Evolutionary conservation across 2,888 invertebrate genomes (phyloP), one percentile per base, ranked within the genome.

Genomic region (Diplazon laetatorius): DNA sequence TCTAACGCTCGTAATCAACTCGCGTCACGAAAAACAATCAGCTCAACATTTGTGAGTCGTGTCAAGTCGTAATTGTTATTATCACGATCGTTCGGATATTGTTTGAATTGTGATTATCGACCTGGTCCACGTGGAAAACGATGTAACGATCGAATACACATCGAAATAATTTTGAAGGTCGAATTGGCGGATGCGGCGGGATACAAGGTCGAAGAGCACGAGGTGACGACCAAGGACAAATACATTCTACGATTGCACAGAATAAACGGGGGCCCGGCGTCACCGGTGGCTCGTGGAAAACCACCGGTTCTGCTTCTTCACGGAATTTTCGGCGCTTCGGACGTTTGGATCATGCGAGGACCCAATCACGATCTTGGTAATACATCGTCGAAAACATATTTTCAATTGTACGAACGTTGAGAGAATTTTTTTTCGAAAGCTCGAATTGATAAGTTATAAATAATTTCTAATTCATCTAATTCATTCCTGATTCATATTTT

Each of bases 181-280:
- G 84, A 86, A 48, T 71, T 85, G 18, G 86, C 84, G 42, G 71
- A 71, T 66, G 44, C 63, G 37, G 77, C 73, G 6, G 85, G 84
- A 55, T 86, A 86, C 60, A 35, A 76, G 18, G 85, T 68, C n/a
- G 85, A 86, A 72, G 84, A 84, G 59, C 84, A 85, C 65, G 78
- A 80, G n/a, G 80, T 86, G 3, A 82, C 80, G 12, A 86, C 86
- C 22, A 82, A 81, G 30, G 86, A 86, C 55, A 85, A 83, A n/a
- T 86, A 85, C 75, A 80, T 85, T 50, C 71, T 86, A 81, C 77
- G 80, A 50, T 42, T 84, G 14, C 85, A 86, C 70, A 82, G 86
- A 74, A 85, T 86, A n/a, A 75, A 82, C 2, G 82, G 85, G 14
- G 79, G 86, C 16, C 82, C 84, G 8, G 80, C 59, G 18, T 82